These are phyloP conservation scores for Pandemis corylana DNA, from an alignment of 2,888 invertebrate genomes.

Conservation along the genomic window DNA sequence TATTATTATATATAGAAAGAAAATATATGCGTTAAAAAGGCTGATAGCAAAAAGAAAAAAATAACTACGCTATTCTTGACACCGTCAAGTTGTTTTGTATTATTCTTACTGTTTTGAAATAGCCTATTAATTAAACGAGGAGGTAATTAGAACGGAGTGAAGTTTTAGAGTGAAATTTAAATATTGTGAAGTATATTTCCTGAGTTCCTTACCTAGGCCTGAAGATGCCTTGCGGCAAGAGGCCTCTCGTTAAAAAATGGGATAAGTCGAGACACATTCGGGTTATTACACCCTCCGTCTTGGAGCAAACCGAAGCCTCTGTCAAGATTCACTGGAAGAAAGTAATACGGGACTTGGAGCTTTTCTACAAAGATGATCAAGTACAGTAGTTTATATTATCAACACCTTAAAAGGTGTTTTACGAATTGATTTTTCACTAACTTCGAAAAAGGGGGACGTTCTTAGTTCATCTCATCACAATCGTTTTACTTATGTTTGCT, in stretches of 20 bases:
- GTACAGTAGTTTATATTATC: slow-evolving; percentile 48
- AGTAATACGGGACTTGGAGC: slow-evolving; percentile 68
- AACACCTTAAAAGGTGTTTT: too few species aligned
- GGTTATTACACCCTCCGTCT: slow-evolving; percentile 67
- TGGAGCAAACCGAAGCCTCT: slow-evolving; percentile 73
- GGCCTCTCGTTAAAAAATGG: slow-evolving; percentile 68
- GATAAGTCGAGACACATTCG: slow-evolving; percentile 63
- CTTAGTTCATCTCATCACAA: too few species aligned
- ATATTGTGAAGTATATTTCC: slow-evolving; percentile 1
- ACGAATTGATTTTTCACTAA: too few species aligned
- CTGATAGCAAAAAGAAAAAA: neutral
- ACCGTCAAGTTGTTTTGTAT: slow-evolving; percentile 19
- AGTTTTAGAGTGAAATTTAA: slow-evolving; percentile 1
- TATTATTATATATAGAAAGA: too few species aligned
- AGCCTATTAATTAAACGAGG: neutral
- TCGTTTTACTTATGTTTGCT: too few species aligned
- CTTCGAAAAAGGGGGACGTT: too few species aligned
- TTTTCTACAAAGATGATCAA: slow-evolving; percentile 76
- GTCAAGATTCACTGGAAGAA: slow-evolving; percentile 77
- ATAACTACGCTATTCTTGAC: slow-evolving; percentile 9
- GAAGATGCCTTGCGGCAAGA: slow-evolving; percentile 73
- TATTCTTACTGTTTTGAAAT: neutral
- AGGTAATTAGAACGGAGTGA: neutral
- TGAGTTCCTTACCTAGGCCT: neutral
- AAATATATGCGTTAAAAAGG: neutral